Base-by-base conservation (phyloP, 1,140 invertebrate genomes). In the Pseudomyrmex dendroicus region DNA sequence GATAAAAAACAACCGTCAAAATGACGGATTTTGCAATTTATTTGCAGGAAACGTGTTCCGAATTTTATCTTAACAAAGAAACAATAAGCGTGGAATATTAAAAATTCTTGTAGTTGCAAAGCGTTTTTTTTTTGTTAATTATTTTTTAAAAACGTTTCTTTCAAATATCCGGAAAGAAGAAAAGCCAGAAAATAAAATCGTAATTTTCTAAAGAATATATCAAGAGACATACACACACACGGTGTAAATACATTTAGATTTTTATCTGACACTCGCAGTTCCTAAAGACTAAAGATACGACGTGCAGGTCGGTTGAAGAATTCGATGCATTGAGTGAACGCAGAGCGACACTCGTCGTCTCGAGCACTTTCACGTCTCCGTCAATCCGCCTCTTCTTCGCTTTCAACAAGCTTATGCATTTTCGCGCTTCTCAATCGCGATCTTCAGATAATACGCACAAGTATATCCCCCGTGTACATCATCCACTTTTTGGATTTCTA, bases 321-420 rank as follows among this genome's bases (percentile, higher is more conserved):
- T 67, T 63, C 57, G 17, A 63, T 54, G 15, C 9, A 13, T 1
- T 5, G 62, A 82, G 17, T 35, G 17, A n/a, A 52, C 50, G 22
- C 15, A n/a, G 2, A 72, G 57, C 48, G 25, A 17, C 13, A 61
- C 25, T 73, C 52, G 48, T 73, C 52, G 48, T 54, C 22, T n/a
- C 15, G 48, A 63, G 25, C 48, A 83, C 84, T 85, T 85, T 85
- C 70, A 84, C 82, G 57, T 63, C 10, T 68, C 62, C 35, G 35
- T 35, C 35, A 35, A 35, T 77, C 82, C 52, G 20, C 48, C 61
- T 22, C 66, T 44, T 12, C 25, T 15, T 57, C 48, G 35, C 17
- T 20, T 13, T 15, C 61, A 15, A 48, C 62, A 67, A 44, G 63
- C 44, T 25, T 67, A 50, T 54, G 50, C 17, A 50, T 50, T 66